Evolutionary conservation across 2,113 vertebrate species (phyloP).

Genomic region (Trachemys scripta): DNA sequence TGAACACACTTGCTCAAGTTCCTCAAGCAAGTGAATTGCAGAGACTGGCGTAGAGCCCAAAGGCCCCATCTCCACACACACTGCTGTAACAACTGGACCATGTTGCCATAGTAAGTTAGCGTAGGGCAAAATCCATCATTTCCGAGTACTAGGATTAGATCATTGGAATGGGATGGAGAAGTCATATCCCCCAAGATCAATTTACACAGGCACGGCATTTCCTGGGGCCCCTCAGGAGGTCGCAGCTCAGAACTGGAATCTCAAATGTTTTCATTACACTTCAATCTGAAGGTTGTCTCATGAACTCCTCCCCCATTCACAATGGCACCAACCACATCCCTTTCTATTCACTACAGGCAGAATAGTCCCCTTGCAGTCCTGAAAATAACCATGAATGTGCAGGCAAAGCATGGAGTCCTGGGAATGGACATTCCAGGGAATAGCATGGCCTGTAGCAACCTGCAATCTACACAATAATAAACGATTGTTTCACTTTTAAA

Average conservation of each 20-base stretch:
- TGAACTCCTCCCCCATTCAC: not conserved
- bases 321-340: not conserved
- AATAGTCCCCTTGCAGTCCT: accelerated
- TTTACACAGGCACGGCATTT: not conserved
- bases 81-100: not conserved
- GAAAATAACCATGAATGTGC: not conserved
- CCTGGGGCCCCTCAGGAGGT: not conserved
- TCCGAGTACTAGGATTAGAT: not conserved
- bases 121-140: not conserved
- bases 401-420: not conserved
- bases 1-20: no score
- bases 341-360: not conserved
- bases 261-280: not conserved
- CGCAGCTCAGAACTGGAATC: not conserved
- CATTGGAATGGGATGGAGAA: not conserved
- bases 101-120: not conserved
- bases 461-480: not conserved
- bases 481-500: not conserved
- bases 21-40: no score
- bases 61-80: not conserved
- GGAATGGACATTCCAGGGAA: not conserved
- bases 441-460: not conserved
- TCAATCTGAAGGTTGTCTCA: not conserved
- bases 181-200: no score
- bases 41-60: no score